phyloP scores from a whole-genome alignment of 1,140 invertebrate species.

The Cydia fagiglandana region DNA sequence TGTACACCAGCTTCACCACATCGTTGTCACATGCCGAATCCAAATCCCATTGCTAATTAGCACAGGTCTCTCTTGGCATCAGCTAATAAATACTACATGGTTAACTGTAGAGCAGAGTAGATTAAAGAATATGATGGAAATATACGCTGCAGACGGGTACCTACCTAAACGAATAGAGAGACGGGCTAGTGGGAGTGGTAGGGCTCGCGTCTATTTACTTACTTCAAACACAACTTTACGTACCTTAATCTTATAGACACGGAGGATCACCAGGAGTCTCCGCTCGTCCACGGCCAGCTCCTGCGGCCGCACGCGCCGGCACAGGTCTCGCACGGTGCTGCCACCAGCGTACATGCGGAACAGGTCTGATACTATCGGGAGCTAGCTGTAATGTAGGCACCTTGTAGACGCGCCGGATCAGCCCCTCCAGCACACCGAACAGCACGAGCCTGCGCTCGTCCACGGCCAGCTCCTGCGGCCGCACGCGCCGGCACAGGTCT shows the following conservation, averaged over 20 bases:
- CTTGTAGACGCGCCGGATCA: constrained; percentile 91
- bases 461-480: constrained; percentile 86
- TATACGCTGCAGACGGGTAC: too few relatives aligned
- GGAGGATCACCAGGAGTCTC: constrained; percentile 78
- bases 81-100: too few relatives aligned
- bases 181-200: too few relatives aligned
- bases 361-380: constrained; percentile 85
- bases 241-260: too few relatives aligned
- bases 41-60: too few relatives aligned
- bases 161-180: too few relatives aligned
- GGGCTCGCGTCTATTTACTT: too few relatives aligned
- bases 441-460: constrained; percentile 91
- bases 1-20: too few relatives aligned
- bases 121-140: too few relatives aligned
- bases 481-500: constrained; percentile 89
- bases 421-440: constrained; percentile 91
- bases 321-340: constrained; percentile 90
- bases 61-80: too few relatives aligned
- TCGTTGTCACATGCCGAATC: too few relatives aligned
- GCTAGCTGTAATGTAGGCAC: constrained; percentile 64
- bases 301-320: constrained; percentile 87
- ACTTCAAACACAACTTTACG: constrained; percentile 38
- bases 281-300: constrained; percentile 87
- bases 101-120: too few relatives aligned
- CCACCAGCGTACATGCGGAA: constrained; percentile 90